These are phyloP conservation scores for Geopemphigus sp. DNA, from an alignment of 1,140 invertebrate species.

Conservation along the genomic window DNA sequence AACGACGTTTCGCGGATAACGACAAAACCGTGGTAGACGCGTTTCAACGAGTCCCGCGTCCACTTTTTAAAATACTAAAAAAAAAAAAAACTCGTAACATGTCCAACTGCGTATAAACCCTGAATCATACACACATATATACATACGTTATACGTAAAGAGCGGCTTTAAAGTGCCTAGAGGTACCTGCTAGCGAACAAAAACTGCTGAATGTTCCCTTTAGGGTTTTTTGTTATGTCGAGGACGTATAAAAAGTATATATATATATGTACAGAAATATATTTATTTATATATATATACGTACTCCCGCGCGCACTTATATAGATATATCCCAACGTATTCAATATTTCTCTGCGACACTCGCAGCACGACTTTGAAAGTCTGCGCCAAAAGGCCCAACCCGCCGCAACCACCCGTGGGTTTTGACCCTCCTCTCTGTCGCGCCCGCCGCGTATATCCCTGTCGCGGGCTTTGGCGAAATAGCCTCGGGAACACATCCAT, in stretches of 20 bases:
- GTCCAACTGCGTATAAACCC: slow-evolving; percentile 3
- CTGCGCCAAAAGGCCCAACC: slow-evolving; percentile 45
- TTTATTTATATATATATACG: background rate
- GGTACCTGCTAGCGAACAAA: slow-evolving; percentile 30
- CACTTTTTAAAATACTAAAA: background rate
- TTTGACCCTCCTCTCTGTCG: slow-evolving; percentile 8
- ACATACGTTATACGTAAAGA: background rate
- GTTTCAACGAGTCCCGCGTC: background rate
- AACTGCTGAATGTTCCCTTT: slow-evolving; percentile 31
- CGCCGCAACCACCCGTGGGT: slow-evolving; percentile 34
- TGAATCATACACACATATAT: background rate
- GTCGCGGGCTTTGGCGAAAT: slow-evolving; percentile 20
- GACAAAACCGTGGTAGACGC: too few relatives aligned
- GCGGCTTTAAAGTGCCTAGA: slow-evolving; percentile 16
- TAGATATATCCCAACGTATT: slow-evolving; percentile 11
- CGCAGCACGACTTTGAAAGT: slow-evolving; percentile 48
- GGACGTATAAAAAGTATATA: slow-evolving; percentile 1
- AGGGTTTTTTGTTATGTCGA: background rate
- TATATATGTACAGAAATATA: too few relatives aligned
- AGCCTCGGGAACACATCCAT: slow-evolving; percentile 45
- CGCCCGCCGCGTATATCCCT: background rate
- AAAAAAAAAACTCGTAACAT: background rate
- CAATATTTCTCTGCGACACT: slow-evolving; percentile 46
- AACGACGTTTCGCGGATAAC: too few relatives aligned
- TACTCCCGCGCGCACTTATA: background rate